These are phyloP conservation scores for Eristalis pertinax DNA, from an alignment of 2,888 invertebrate species.

Conservation along the genomic window DNA sequence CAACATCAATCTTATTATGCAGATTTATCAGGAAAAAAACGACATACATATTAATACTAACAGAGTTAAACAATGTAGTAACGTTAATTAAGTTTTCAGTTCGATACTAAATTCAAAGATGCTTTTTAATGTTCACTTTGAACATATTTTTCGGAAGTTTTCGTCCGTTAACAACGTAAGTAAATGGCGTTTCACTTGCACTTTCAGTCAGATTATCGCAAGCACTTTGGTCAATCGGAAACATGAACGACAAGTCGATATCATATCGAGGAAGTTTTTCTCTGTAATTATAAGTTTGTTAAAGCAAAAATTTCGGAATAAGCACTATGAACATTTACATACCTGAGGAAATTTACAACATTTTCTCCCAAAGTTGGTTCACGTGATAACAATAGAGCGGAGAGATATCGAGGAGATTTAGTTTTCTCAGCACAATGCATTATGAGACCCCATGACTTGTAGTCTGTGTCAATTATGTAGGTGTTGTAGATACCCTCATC, in stretches of 20 bases:
- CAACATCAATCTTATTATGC: too few species aligned
- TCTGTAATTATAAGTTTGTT: slow-evolving; percentile 70
- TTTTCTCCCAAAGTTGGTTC: slow-evolving; percentile 83
- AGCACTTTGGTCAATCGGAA: slow-evolving; percentile 89
- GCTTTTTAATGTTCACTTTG: slow-evolving; percentile 76
- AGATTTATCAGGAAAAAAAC: too few species aligned
- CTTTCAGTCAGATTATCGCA: slow-evolving; percentile 79
- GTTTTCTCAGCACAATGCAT: slow-evolving; percentile 93
- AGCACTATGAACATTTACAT: slow-evolving; percentile 1
- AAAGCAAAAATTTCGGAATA: neutral
- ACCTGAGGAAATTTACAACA: slow-evolving; percentile 82
- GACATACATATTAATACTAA: neutral
- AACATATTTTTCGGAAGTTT: slow-evolving; percentile 76
- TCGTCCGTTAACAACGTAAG: slow-evolving; percentile 78
- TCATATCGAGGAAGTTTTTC: slow-evolving; percentile 85
- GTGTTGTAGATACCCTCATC: slow-evolving; percentile 95
- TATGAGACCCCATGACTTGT: slow-evolving; percentile 90
- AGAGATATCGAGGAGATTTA: slow-evolving; percentile 89
- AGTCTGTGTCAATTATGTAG: slow-evolving; percentile 92
- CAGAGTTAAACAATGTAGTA: neutral
- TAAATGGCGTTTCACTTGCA: slow-evolving; percentile 78
- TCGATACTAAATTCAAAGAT: neutral
- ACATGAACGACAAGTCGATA: slow-evolving; percentile 92
- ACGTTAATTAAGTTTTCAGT: neutral
- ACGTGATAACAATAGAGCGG: slow-evolving; percentile 90